Evolutionary conservation across 1,140 invertebrate genomes (phyloP).

Genomic region (Drosophila murphyi): DNA sequence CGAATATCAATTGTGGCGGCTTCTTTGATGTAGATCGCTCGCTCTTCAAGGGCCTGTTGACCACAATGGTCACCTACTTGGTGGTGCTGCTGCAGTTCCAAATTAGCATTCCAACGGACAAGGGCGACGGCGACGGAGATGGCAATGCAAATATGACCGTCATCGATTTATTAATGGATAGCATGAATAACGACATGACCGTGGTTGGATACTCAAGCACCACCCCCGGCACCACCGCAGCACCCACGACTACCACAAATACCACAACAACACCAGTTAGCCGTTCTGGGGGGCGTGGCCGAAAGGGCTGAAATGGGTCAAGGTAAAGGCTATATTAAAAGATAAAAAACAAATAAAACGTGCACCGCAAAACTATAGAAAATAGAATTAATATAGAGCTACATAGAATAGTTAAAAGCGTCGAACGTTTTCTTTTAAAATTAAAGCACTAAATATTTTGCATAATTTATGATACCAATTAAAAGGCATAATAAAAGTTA

Average conservation of each 20-base stretch:
- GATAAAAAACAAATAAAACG: constrained; percentile 8
- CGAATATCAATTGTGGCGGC: constrained; percentile 88
- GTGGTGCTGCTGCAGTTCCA: constrained; percentile 89
- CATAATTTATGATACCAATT: neutral
- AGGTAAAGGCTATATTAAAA: constrained; percentile 17
- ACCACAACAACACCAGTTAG: constrained; percentile 11
- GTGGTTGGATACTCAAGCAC: constrained; percentile 33
- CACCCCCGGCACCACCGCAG: constrained; percentile 25
- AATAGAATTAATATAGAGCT: constrained; percentile 15
- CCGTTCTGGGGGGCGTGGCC: constrained; percentile 44
- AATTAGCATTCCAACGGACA: constrained; percentile 87
- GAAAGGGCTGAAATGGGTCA: constrained; percentile 48
- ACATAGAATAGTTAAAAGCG: constrained; percentile 22
- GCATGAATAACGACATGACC: constrained; percentile 66
- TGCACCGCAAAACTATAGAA: constrained; percentile 14
- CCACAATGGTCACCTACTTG: constrained; percentile 89
- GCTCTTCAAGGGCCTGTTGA: constrained; percentile 89
- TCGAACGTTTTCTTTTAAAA: neutral
- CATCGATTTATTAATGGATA: constrained; percentile 66
- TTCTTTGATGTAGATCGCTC: constrained; percentile 89
- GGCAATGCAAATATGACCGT: constrained; percentile 56
- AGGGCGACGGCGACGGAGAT: constrained; percentile 45
- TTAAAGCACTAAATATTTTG: neutral
- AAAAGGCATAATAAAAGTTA: neutral
- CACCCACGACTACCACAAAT: constrained; percentile 23